Conservation (phyloP, 2,888 invertebrate species). For the Yponomeuta sedellus region DNA sequence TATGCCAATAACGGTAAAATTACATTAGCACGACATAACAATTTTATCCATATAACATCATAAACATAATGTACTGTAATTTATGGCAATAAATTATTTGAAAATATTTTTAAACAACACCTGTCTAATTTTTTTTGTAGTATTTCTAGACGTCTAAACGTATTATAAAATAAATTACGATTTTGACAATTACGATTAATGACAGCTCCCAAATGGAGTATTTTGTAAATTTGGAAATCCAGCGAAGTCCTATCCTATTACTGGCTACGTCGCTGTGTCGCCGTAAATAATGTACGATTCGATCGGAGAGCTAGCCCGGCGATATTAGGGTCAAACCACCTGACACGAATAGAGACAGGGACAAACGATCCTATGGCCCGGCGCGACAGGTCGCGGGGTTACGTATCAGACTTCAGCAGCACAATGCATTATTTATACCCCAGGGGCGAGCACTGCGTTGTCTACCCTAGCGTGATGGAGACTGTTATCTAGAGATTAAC, state of each 20-base stretch:
- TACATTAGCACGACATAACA: no score
- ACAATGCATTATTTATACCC: slow-evolving; percentile 47
- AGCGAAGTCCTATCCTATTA: background rate
- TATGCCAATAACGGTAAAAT: no score
- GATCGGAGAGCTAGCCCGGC: slow-evolving; percentile 22
- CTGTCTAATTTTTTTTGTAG: no score
- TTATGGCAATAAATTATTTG: no score
- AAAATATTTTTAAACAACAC: no score
- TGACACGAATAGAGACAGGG: slow-evolving; percentile 30
- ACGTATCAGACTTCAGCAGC: slow-evolving; percentile 39
- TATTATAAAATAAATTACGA: no score
- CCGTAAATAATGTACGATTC: slow-evolving; percentile 29
- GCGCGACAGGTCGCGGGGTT: slow-evolving; percentile 32
- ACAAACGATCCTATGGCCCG: slow-evolving; percentile 35
- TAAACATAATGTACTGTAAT: no score
- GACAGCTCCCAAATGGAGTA: background rate
- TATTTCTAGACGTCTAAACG: no score
- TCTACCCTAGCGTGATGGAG: background rate
- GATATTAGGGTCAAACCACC: slow-evolving; percentile 35
- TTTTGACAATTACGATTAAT: no score
- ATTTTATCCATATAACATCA: no score
- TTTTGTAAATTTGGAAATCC: background rate
- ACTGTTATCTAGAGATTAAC: background rate
- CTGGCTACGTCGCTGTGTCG: background rate
- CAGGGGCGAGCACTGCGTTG: background rate